Evolutionary conservation across 1,140 invertebrate species (phyloP).

Genomic region (Anagrus nilaparvatae): DNA sequence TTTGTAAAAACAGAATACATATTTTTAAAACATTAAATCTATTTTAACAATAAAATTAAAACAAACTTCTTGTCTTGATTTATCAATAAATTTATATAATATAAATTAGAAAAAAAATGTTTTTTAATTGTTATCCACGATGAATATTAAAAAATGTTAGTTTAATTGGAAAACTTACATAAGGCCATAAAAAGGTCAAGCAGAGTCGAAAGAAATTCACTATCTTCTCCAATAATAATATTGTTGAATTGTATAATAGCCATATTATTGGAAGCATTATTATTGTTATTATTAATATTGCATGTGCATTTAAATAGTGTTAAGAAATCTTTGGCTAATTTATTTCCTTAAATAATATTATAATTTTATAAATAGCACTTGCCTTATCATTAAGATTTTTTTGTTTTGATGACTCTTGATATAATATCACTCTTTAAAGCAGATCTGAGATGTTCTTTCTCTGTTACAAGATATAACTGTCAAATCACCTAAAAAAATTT

Average conservation of each 20-base stretch:
- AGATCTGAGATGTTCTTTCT: no score
- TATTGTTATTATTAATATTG: no score
- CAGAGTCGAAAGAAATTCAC: slow-evolving; percentile 21
- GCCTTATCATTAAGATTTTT: no score
- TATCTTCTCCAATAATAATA: slow-evolving; percentile 21
- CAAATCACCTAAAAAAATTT: no score
- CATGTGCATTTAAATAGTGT: no score
- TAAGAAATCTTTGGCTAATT: no score
- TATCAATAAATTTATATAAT: slow-evolving; percentile 16
- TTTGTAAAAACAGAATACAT: slow-evolving; percentile 1
- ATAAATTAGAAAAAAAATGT: background rate
- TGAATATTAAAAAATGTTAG: slow-evolving; percentile 4
- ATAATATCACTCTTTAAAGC: no score
- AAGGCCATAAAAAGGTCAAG: slow-evolving; percentile 21
- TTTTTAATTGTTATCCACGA: slow-evolving; percentile 9
- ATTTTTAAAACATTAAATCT: slow-evolving; percentile 2
- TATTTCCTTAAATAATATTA: no score
- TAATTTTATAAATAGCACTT: no score
- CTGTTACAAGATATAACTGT: no score
- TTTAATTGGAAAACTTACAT: slow-evolving; percentile 27
- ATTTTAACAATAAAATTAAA: slow-evolving; percentile 1
- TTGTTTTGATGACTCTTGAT: no score
- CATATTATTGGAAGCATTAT: slow-evolving; percentile 13
- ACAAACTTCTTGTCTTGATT: slow-evolving; percentile 6
- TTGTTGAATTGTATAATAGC: slow-evolving; percentile 19